These are phyloP conservation scores for Penaeus japonicus DNA, from an alignment of 1,140 invertebrate genomes.

Conservation along the genomic window DNA sequence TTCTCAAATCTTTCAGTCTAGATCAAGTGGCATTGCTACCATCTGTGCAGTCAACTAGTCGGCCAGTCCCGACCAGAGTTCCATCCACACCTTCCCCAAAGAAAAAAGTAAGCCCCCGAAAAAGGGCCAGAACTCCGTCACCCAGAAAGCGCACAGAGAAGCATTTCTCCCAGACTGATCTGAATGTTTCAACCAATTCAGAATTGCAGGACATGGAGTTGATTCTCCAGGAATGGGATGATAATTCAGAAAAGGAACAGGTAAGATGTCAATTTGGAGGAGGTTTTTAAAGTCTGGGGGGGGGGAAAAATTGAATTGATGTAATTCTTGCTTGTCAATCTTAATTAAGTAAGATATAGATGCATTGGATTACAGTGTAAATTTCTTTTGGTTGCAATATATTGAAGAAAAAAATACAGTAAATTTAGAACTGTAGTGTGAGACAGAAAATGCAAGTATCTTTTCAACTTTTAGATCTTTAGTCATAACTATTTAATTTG, in stretches of 20 bases:
- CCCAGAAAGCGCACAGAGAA: neutral
- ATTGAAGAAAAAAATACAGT: too few species aligned
- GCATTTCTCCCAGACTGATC: neutral
- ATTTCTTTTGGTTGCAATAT: too few species aligned
- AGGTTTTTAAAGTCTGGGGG: too few species aligned
- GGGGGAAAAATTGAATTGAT: too few species aligned
- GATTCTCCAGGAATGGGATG: constrained; percentile 16
- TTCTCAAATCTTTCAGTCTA: neutral
- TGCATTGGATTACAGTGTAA: too few species aligned
- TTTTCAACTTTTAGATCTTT: too few species aligned
- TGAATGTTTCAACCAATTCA: neutral
- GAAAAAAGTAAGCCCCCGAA: neutral
- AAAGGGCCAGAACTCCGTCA: neutral
- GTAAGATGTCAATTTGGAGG: neutral
- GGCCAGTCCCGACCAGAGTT: constrained; percentile 31
- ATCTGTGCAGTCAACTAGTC: neutral
- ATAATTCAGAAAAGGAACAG: neutral
- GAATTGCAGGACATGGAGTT: constrained; percentile 36
- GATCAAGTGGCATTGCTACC: constrained; percentile 10
- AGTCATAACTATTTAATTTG: too few species aligned
- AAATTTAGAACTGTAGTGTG: too few species aligned
- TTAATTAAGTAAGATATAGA: too few species aligned
- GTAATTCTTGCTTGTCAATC: too few species aligned
- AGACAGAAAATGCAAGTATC: too few species aligned
- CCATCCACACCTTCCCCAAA: constrained; percentile 20